These are phyloP conservation scores for Hippopotamus amphibius DNA, from an alignment of 2,113 vertebrate genomes.

Conservation along the genomic window DNA sequence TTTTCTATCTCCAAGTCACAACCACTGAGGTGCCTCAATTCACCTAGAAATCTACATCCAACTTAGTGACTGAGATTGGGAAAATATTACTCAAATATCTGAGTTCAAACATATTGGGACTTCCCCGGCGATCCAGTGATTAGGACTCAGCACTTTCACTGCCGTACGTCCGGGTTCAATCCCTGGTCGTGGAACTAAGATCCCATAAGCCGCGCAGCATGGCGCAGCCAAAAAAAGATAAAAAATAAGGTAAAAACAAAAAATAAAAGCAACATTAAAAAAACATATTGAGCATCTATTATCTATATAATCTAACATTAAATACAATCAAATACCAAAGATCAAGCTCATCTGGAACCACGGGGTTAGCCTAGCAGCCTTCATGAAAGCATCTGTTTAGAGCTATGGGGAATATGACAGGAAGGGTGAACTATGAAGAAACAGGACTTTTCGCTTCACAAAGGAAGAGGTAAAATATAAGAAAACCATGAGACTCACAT, in stretches of 20 bases:
- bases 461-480: constrained; percentile 50
- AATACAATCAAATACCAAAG: not conserved
- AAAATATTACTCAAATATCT: constrained; percentile 54
- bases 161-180: not conserved
- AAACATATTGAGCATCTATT: not conserved
- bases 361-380: not conserved
- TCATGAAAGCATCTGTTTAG: not conserved
- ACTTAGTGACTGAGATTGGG: constrained; percentile 10
- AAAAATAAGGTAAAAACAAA: not conserved
- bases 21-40: constrained; percentile 45
- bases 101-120: not conserved
- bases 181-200: not conserved
- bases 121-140: not conserved
- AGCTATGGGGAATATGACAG: not conserved
- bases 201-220: not conserved
- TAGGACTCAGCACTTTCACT: not conserved
- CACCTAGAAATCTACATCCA: constrained; percentile 39
- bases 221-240: too few species aligned
- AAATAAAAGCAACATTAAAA: not conserved
- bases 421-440: not conserved
- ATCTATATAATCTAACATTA: constrained; percentile 41
- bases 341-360: not conserved
- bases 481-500: constrained; percentile 85
- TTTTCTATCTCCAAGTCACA: constrained; percentile 47
- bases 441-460: constrained; percentile 17